A percentile compares a stretch with the other conserved stretches of the same genome.
Evolutionary conservation across 1,140 invertebrate genomes (phyloP).

Genomic region (Alviniconcha marisindica): DNA sequence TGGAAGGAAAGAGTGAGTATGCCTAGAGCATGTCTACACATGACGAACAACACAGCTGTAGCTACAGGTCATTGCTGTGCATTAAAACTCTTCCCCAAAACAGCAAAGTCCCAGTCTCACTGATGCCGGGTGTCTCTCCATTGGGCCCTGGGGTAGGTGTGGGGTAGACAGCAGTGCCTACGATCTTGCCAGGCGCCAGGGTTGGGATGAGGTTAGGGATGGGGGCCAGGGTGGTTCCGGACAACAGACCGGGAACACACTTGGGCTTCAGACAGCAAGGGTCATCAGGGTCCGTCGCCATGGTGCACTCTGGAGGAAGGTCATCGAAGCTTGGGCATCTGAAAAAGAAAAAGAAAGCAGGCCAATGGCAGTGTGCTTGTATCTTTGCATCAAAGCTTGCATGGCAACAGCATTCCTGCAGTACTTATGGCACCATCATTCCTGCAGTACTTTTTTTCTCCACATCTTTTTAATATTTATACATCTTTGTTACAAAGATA

Average conservation of each 20-base stretch:
- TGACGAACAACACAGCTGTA: too few relatives aligned
- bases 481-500: too few relatives aligned
- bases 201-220: constrained; percentile 40
- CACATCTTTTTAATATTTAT: too few relatives aligned
- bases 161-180: constrained; percentile 42
- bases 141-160: constrained; percentile 36
- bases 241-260: constrained; percentile 46
- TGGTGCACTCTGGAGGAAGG: constrained; percentile 56
- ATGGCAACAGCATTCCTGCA: too few relatives aligned
- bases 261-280: constrained; percentile 59
- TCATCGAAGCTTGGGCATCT: constrained; percentile 63
- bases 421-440: too few relatives aligned
- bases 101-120: not conserved
- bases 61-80: too few relatives aligned
- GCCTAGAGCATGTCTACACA: too few relatives aligned
- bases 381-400: too few relatives aligned
- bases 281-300: constrained; percentile 60
- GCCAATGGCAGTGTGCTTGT: too few relatives aligned
- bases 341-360: not conserved
- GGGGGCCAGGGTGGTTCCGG: constrained; percentile 34
- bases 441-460: too few relatives aligned
- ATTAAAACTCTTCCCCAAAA: too few relatives aligned
- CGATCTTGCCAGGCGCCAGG: constrained; percentile 44
- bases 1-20: too few relatives aligned
- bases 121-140: constrained; percentile 34